Evolutionary conservation across 2,113 vertebrate genomes (phyloP).

Genomic region (Pyxicephalus adspersus): DNA sequence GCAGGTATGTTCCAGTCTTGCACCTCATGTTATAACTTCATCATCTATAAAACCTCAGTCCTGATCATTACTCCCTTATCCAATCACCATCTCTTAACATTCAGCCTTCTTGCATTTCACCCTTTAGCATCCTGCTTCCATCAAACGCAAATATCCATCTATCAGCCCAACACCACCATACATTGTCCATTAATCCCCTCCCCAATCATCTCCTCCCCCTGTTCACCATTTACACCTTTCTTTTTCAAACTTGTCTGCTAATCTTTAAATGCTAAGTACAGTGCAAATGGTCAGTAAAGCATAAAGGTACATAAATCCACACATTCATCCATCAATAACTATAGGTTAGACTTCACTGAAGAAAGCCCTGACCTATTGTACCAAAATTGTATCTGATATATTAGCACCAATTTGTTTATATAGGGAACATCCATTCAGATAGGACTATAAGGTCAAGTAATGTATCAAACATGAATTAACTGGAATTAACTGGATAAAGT

Average conservation of each 20-base stretch:
- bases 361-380: conserved; percentile 5
- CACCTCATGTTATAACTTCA: conserved; percentile 20
- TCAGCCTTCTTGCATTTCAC: background rate
- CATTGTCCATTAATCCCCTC: background rate
- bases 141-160: background rate
- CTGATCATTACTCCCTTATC: background rate
- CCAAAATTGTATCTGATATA: conserved; percentile 2
- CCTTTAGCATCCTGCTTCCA: background rate
- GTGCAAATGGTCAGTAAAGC: background rate
- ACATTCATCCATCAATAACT: conserved; percentile 21
- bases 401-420: background rate
- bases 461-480: background rate
- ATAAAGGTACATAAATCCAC: background rate
- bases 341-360: background rate
- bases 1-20: conserved; percentile 14
- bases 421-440: background rate
- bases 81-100: background rate
- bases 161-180: background rate
- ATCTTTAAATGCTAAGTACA: background rate
- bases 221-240: background rate
- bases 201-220: background rate
- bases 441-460: conserved; percentile 12
- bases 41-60: conserved; percentile 6
- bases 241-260: background rate
- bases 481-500: conserved; percentile 7